phyloP scores from a whole-genome alignment of 1,140 invertebrate genomes.

The Drosophila ambigua region DNA sequence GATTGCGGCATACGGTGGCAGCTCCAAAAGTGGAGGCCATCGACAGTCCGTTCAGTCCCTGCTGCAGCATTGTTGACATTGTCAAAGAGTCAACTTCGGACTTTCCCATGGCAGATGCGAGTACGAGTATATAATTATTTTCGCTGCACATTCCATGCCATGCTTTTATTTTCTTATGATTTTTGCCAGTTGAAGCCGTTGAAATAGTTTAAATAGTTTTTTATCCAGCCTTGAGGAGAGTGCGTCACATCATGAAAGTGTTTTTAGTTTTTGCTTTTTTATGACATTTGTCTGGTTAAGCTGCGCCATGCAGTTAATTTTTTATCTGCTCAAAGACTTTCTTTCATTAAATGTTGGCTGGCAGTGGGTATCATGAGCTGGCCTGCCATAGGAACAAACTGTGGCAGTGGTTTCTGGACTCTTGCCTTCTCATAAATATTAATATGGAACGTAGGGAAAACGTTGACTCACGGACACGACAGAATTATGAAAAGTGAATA shows the following conservation, averaged over 20 bases:
- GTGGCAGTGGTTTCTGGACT: background rate
- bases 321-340: no score
- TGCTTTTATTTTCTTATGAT: constrained; percentile 11
- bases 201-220: constrained; percentile 27
- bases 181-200: constrained; percentile 37
- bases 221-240: constrained; percentile 21
- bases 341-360: no score
- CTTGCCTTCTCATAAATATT: constrained; percentile 14
- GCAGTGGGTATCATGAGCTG: no score
- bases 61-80: constrained; percentile 37
- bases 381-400: no score
- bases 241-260: constrained; percentile 9
- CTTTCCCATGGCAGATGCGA: constrained; percentile 45
- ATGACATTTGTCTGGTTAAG: no score
- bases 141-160: constrained; percentile 39
- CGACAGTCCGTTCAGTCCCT: constrained; percentile 24
- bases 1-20: constrained; percentile 10
- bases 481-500: constrained; percentile 34
- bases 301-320: no score
- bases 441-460: constrained; percentile 13
- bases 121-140: constrained; percentile 42
- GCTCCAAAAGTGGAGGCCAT: constrained; percentile 23
- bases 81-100: constrained; percentile 36
- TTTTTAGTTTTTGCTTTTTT: background rate
- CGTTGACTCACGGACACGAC: constrained; percentile 26